A percentile compares a stretch with the other conserved stretches of the same genome.
These are phyloP conservation scores for Plagodis dolabraria DNA, from an alignment of 2,888 invertebrate genomes.

Conservation along the genomic window DNA sequence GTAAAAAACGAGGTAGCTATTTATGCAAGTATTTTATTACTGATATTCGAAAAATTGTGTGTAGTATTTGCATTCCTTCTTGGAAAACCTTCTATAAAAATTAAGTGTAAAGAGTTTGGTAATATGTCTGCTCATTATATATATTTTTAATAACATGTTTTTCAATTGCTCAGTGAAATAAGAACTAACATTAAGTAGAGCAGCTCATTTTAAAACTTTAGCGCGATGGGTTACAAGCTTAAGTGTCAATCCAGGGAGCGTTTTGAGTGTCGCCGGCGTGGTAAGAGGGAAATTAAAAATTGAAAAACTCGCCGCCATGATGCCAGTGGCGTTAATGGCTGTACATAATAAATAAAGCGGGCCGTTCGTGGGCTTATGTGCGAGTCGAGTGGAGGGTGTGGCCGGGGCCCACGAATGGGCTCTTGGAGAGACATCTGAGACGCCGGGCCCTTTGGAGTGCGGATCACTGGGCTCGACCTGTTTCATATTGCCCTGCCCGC, in stretches of 20 bases:
- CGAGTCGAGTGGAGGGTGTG: slow-evolving; percentile 82
- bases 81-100: neutral
- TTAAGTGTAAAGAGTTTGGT: neutral
- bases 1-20: too few relatives aligned
- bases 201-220: slow-evolving; percentile 52
- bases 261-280: slow-evolving; percentile 65
- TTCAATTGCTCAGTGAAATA: slow-evolving; percentile 36
- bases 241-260: slow-evolving; percentile 73
- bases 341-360: slow-evolving; percentile 85
- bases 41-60: too few relatives aligned
- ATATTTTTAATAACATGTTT: slow-evolving; percentile 27
- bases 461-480: slow-evolving; percentile 76
- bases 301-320: slow-evolving; percentile 83
- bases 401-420: slow-evolving; percentile 81
- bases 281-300: slow-evolving; percentile 83
- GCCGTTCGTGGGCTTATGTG: slow-evolving; percentile 80
- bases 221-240: slow-evolving; percentile 67
- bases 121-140: slow-evolving; percentile 16
- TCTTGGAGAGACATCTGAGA: slow-evolving; percentile 82
- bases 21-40: too few relatives aligned
- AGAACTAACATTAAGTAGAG: slow-evolving; percentile 47
- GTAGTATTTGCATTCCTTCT: too few relatives aligned
- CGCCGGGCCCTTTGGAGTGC: slow-evolving; percentile 79
- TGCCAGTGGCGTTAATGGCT: slow-evolving; percentile 82
- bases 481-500: slow-evolving; percentile 81